Conservation (phyloP, 2,888 invertebrate genomes). For the Eristalis pertinax region DNA sequence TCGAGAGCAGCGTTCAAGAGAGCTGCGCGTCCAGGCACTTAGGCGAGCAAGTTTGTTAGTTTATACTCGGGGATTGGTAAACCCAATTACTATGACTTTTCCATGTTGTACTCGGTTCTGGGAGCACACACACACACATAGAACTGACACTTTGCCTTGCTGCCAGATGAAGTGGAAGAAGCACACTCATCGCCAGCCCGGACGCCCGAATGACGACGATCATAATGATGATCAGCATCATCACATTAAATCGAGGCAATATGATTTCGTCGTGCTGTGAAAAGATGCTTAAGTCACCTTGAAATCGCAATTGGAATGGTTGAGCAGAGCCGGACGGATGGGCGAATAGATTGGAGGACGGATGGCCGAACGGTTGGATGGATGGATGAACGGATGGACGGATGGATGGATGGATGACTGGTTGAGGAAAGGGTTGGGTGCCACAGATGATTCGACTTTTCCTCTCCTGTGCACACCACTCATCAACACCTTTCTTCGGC, state of each 20-base stretch:
- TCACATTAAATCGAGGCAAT: slow-evolving; percentile 63
- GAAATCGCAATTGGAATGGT: slow-evolving; percentile 68
- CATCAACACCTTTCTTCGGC: slow-evolving; percentile 56
- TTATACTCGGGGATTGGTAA: slow-evolving; percentile 53
- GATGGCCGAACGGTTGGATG: slow-evolving; percentile 9
- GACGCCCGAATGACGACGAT: slow-evolving; percentile 19
- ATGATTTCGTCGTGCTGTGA: slow-evolving; percentile 66
- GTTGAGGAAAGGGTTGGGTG: slow-evolving; percentile 50
- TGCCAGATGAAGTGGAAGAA: slow-evolving; percentile 40
- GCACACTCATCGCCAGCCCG: slow-evolving; percentile 38
- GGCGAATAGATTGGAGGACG: slow-evolving; percentile 3
- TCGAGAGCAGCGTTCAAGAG: slow-evolving; percentile 7
- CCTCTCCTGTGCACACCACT: slow-evolving; percentile 33
- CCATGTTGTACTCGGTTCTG: slow-evolving; percentile 38
- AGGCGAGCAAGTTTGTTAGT: slow-evolving; percentile 59
- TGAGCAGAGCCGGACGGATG: slow-evolving; percentile 20
- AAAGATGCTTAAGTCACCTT: slow-evolving; percentile 69
- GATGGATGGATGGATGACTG: slow-evolving; percentile 22
- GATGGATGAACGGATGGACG: slow-evolving; percentile 19
- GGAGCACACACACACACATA: slow-evolving; percentile 8
- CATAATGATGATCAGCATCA: slow-evolving; percentile 54
- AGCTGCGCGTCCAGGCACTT: slow-evolving; percentile 39
- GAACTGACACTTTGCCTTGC: slow-evolving; percentile 44
- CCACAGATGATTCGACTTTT: slow-evolving; percentile 39
- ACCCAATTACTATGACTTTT: slow-evolving; percentile 69